Evolutionary conservation across 2,113 vertebrate genomes (phyloP), one percentile per base, ranked within the genome.

Genomic region (Eptatretus burgeri): DNA sequence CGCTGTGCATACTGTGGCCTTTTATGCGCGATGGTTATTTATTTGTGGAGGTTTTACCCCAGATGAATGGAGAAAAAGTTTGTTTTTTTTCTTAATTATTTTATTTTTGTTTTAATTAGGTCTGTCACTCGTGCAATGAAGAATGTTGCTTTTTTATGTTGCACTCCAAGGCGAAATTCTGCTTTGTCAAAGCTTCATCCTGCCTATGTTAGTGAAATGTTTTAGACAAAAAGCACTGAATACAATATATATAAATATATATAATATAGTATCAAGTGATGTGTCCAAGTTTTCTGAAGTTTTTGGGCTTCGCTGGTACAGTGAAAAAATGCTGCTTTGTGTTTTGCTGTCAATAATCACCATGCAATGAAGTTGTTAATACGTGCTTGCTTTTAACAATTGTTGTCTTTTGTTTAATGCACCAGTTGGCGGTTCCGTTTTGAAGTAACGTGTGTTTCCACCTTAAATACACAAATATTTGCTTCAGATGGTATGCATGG

Each of bases 11-110:
- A n/a, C 56, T 60, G n/a, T n/a, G 20, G 56, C n/a, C 56, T 20
- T 60, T 60, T 60, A n/a, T 12, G 56, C 20, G 56, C n/a, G n/a
- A 20, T 60, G 56, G 56, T 60, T 60, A 60, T 60, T 60, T 60
- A 60, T 60, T 60, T 60, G 56, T 20, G n/a, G 20, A 17, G 10
- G 56, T 60, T 60, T 60, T 60, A n/a, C n/a, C n/a, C n/a, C 56
- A 17, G 56, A 60, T 20, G 9, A 60, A 12, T 60, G n/a, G 56
- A 60, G 11, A 60, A 60, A 12, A n/a, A 17, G 52, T 56, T 14
- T 17, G 18, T 16, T 56, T 14, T 14, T 16, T 16, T 16, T 16
- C 18, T 16, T 16, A 17, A 56, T 16, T 56, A 17, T 56, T 16
- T 14, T 56, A 16, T 56, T 56, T 56, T 56, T 56, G 52, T 17